Percentiles rank a stretch among this genome's conserved stretches.
These are phyloP conservation scores for Butorides virescens DNA, from an alignment of 2,113 vertebrate species.

Conservation along the genomic window DNA sequence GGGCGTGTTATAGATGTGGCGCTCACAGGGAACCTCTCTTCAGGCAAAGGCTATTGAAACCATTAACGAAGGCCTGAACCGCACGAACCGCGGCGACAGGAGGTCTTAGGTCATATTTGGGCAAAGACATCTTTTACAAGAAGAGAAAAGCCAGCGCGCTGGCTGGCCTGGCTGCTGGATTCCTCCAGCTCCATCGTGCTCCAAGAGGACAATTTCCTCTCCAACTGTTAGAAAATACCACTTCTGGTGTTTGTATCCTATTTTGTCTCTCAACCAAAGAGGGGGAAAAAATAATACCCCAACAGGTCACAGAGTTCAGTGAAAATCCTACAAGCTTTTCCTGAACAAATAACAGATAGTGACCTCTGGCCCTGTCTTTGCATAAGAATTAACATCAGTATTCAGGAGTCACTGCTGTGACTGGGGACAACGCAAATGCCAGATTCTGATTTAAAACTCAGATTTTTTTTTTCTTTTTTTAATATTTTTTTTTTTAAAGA, in stretches of 20 bases:
- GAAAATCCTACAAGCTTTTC: conserved; percentile 76
- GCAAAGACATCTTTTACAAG: not conserved
- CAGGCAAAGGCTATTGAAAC: not conserved
- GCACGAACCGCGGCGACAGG: accelerated
- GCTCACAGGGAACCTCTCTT: not conserved
- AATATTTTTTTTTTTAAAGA: conserved; percentile 71
- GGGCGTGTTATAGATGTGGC: not conserved
- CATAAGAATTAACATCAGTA: conserved; percentile 83
- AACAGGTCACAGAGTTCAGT: conserved; percentile 73
- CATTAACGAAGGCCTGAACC: not conserved
- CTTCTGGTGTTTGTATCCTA: conserved; percentile 29
- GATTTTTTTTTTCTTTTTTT: not conserved
- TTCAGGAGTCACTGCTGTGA: conserved; percentile 62
- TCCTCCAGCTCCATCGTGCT: not conserved
- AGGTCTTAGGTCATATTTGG: not conserved
- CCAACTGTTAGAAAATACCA: conserved; percentile 24
- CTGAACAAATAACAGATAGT: conserved; percentile 84
- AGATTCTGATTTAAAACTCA: conserved; percentile 77
- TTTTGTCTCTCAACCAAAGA: conserved; percentile 60
- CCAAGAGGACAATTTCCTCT: not conserved
- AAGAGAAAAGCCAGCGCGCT: not conserved
- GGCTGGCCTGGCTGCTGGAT: not conserved
- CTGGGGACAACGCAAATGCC: conserved; percentile 70
- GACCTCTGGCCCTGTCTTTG: conserved; percentile 81
- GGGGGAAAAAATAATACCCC: conserved; percentile 44